Conservation (phyloP, 2,797 vertebrate species). For the Dendrocincla tyrannina region DNA sequence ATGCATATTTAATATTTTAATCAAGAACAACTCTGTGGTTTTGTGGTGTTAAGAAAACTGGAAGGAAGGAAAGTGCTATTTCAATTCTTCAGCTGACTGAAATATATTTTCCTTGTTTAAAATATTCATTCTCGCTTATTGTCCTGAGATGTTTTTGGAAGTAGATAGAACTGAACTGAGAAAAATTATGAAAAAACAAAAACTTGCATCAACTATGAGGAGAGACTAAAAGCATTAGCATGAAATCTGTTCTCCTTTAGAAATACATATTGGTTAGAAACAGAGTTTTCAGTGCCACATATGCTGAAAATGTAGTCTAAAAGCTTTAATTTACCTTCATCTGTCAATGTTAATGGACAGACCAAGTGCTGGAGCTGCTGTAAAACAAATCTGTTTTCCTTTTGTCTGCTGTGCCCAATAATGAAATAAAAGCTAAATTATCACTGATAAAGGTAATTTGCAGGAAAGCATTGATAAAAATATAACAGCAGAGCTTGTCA, state of each 20-base stretch:
- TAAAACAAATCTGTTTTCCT: slow-evolving; percentile 73
- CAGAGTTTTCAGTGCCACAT: slow-evolving; percentile 4
- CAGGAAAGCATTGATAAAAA: slow-evolving; percentile 71
- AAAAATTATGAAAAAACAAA: background rate
- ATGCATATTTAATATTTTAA: slow-evolving; percentile 24
- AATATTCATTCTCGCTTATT: background rate
- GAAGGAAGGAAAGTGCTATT: slow-evolving; percentile 13
- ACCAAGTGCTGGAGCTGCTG: slow-evolving; percentile 64
- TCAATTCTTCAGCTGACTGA: slow-evolving; percentile 36
- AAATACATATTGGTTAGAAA: background rate
- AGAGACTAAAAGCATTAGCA: background rate
- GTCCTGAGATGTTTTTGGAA: background rate
- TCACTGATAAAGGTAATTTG: slow-evolving; percentile 76
- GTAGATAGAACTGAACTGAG: background rate
- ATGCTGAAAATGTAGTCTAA: slow-evolving; percentile 50
- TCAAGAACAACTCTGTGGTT: slow-evolving; percentile 14
- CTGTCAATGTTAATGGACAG: slow-evolving; percentile 69
- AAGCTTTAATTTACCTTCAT: slow-evolving; percentile 65
- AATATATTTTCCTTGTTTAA: slow-evolving; percentile 39
- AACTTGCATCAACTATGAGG: background rate
- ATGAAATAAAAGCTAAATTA: slow-evolving; percentile 79
- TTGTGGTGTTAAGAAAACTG: slow-evolving; percentile 34
- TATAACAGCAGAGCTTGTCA: slow-evolving; percentile 70
- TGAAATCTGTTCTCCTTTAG: background rate
- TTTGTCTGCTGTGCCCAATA: slow-evolving; percentile 73